Evolutionary conservation across 2,113 vertebrate species (phyloP), one percentile per base, ranked within the genome.

Genomic region (Dasyornis broadbenti): DNA sequence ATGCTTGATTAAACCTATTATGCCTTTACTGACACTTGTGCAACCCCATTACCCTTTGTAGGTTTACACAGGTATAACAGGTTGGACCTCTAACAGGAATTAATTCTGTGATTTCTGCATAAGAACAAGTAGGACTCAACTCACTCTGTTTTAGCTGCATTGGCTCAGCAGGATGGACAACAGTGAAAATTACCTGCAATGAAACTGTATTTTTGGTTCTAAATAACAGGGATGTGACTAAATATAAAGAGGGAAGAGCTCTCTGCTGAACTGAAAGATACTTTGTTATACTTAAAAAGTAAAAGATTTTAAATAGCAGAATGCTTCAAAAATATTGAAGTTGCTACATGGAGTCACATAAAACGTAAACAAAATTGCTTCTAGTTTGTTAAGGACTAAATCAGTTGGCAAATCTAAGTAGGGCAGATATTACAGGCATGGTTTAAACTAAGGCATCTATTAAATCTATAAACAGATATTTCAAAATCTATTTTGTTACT

Each of bases 1-100:
- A 84, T 52, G 83, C 96, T 96, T 97, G 95, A 96, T 96, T 96
- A 96, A 94, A 88, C 82, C 72, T 94, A 94, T 94, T 95, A 94
- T 95, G 86, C 80, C 40, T 94, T 89, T 91, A 78, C 83, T 95
- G 95, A 95, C 92, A 95, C 89, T 94, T 84, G 66, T 94, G 89
- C 70, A 95, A 96, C 86, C 88, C 81, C 91, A 96, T 97, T 97
- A 95, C 76, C 82, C 93, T 92, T 94, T 15, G 3, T 86, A 88
- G 76, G 86, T 93, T 96, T 97, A 89, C 85, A 91, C 89, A 96
- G 89, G 95, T 96, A 80, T 94, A 95, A 92, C 95, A 96, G 90
- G 96, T 90, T 91, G 87, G 89, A 91, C 89, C 35, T 97, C 86
- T 92, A 95, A 78, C 61, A 89, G 80, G 57, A 96, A 95, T 94